Percentiles rank a stretch among this genome's conserved stretches.
Conservation (phyloP, 1,140 invertebrate species). For the Doryteuthis pealeii region DNA sequence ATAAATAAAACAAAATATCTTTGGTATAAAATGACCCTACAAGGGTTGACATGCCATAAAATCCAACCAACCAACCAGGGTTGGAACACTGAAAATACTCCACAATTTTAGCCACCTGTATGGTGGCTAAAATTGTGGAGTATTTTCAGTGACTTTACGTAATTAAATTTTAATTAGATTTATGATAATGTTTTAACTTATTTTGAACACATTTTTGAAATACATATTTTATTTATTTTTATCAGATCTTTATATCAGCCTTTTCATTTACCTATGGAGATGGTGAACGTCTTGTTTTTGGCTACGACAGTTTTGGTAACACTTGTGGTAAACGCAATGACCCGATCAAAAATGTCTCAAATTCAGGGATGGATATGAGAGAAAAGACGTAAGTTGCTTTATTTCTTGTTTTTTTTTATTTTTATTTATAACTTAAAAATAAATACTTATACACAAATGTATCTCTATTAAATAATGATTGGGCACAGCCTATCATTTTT, state of each 20-base stretch:
- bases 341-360: conserved; percentile 71
- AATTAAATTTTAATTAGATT: too few species aligned
- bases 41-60: too few species aligned
- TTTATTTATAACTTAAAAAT: conserved; percentile 84
- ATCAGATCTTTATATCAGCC: conserved; percentile 69
- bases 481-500: not conserved
- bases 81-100: too few species aligned
- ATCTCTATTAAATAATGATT: too few species aligned
- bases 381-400: conserved; percentile 69
- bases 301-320: conserved; percentile 95
- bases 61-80: too few species aligned
- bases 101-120: too few species aligned
- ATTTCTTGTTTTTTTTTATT: conserved; percentile 52
- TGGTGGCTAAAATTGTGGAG: too few species aligned
- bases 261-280: conserved; percentile 89
- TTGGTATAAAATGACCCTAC: too few species aligned
- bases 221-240: conserved; percentile 16
- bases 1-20: too few species aligned
- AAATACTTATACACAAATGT: conserved; percentile 70
- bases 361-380: conserved; percentile 79
- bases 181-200: too few species aligned
- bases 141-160: too few species aligned
- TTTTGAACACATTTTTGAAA: too few species aligned
- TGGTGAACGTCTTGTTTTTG: conserved; percentile 83
- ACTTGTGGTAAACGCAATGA: conserved; percentile 80